Evolutionary conservation across 2,888 invertebrate species (phyloP).

Genomic region (Euspilapteryx auroguttella): DNA sequence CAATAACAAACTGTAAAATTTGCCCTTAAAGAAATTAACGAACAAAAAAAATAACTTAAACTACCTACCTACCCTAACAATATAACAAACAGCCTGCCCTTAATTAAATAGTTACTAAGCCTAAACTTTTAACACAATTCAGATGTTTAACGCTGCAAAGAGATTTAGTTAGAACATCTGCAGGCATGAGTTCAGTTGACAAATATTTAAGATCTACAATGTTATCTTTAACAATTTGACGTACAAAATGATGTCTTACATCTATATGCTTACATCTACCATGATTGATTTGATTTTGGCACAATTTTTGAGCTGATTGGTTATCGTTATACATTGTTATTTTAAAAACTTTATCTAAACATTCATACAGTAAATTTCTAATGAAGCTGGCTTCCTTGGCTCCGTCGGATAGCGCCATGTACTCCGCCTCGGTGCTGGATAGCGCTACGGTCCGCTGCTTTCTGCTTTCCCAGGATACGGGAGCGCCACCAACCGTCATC

Average conservation of each 20-base stretch:
- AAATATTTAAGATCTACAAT: too few relatives aligned
- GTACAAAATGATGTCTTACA: slow-evolving; percentile 3
- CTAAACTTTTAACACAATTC: slow-evolving; percentile 5
- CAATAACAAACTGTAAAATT: too few relatives aligned
- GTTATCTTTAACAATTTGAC: too few relatives aligned
- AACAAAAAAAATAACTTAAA: too few relatives aligned
- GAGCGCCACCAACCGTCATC: slow-evolving; percentile 4
- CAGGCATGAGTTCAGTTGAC: slow-evolving; percentile 4
- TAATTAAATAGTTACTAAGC: slow-evolving; percentile 5
- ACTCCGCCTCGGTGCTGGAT: too few relatives aligned
- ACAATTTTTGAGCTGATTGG: too few relatives aligned
- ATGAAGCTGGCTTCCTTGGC: too few relatives aligned
- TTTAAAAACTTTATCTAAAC: neutral
- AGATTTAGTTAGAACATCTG: slow-evolving; percentile 5
- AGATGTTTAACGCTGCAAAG: slow-evolving; percentile 5
- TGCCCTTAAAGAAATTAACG: too few relatives aligned
- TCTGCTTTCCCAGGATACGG: slow-evolving; percentile 7
- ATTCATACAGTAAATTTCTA: slow-evolving; percentile 1
- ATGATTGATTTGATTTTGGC: slow-evolving; percentile 4
- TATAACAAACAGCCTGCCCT: too few relatives aligned
- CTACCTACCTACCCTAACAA: too few relatives aligned
- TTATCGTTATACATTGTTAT: slow-evolving; percentile 2
- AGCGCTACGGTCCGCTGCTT: slow-evolving; percentile 10
- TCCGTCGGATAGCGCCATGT: slow-evolving; percentile 2
- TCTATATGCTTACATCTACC: slow-evolving; percentile 5